These are phyloP conservation scores for Lepidochrysops patricia DNA, from an alignment of 2,888 invertebrate species.

Conservation along the genomic window DNA sequence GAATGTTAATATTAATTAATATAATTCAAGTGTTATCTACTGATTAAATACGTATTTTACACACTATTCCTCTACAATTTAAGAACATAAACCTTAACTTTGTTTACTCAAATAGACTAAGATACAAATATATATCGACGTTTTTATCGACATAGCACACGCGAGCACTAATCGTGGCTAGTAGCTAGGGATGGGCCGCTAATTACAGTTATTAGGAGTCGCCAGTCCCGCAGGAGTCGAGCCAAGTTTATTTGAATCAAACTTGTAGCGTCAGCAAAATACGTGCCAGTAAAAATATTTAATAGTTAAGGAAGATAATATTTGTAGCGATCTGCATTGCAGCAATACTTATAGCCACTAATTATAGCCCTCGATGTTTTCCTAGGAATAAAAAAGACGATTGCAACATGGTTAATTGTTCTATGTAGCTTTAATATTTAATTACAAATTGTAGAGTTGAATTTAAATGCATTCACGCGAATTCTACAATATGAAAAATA, in stretches of 20 bases:
- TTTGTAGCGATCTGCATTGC: too few relatives aligned
- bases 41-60: background rate
- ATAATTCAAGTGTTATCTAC: too few relatives aligned
- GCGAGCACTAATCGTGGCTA: conserved; percentile 28
- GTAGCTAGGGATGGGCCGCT: conserved; percentile 46
- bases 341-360: too few relatives aligned
- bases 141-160: conserved; percentile 28
- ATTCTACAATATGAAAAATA: too few relatives aligned
- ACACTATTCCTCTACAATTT: conserved; percentile 21
- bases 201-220: conserved; percentile 63
- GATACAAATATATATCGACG: conserved; percentile 19
- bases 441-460: background rate
- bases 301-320: too few relatives aligned
- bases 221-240: conserved; percentile 46
- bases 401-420: too few relatives aligned
- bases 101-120: background rate
- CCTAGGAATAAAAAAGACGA: too few relatives aligned
- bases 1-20: too few relatives aligned
- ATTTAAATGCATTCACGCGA: too few relatives aligned
- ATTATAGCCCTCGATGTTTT: too few relatives aligned
- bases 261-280: conserved; percentile 9
- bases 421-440: too few relatives aligned
- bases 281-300: too few relatives aligned
- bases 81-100: conserved; percentile 22
- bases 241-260: conserved; percentile 30